Conservation (phyloP, 2,113 vertebrate species). For the Xenopus borealis region DNA sequence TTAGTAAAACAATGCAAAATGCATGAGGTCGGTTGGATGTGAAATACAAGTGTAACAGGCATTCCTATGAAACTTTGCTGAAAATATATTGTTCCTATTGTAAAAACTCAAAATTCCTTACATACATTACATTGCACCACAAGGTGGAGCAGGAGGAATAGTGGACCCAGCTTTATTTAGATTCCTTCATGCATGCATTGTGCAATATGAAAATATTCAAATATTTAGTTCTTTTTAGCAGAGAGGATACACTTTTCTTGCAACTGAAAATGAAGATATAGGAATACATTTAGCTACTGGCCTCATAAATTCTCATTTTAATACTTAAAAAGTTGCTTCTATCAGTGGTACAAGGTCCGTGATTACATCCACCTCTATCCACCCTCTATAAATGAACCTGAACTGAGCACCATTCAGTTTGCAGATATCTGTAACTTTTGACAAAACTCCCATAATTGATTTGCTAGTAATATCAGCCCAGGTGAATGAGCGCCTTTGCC, state of each 20-base stretch:
- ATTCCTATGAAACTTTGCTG: too few species aligned
- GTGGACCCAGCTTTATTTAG: neutral
- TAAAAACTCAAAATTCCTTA: neutral
- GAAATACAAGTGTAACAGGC: too few species aligned
- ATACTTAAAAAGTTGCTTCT: slow-evolving; percentile 59
- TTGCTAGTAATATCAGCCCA: slow-evolving; percentile 73
- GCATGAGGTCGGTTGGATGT: too few species aligned
- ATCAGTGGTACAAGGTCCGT: slow-evolving; percentile 68
- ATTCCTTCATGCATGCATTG: neutral
- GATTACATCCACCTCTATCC: slow-evolving; percentile 76
- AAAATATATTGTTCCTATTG: too few species aligned
- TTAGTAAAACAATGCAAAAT: too few species aligned
- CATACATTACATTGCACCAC: neutral
- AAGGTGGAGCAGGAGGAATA: neutral
- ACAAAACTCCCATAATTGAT: slow-evolving; percentile 75
- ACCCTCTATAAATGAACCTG: slow-evolving; percentile 76
- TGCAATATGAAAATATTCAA: neutral
- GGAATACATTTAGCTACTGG: neutral
- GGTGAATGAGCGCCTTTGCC: slow-evolving; percentile 66
- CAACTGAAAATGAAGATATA: neutral
- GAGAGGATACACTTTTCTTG: neutral
- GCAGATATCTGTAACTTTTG: slow-evolving; percentile 73
- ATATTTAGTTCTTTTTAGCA: neutral
- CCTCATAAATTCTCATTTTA: slow-evolving; percentile 59
- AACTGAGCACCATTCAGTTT: slow-evolving; percentile 78